These are phyloP conservation scores for Hydropsyche betteni DNA, from an alignment of 2,888 invertebrate species.

Conservation along the genomic window DNA sequence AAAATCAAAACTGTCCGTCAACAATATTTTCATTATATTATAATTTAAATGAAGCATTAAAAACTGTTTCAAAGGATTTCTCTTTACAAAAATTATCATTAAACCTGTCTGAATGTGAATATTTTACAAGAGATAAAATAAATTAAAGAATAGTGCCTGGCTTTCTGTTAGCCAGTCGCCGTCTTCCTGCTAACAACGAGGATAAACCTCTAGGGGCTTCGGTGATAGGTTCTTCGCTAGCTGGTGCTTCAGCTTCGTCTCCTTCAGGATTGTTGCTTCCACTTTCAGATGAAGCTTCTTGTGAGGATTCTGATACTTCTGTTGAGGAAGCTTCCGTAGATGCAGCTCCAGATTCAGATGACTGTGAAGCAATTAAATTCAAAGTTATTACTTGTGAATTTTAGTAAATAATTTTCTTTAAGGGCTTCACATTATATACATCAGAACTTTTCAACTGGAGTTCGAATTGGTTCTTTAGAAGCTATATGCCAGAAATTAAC, in stretches of 20 bases:
- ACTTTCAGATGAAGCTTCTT: conserved; percentile 54
- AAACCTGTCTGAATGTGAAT: too few species aligned
- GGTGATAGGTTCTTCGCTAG: conserved; percentile 59
- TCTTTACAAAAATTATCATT: too few species aligned
- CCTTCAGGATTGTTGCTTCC: conserved; percentile 57
- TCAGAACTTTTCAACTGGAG: too few species aligned
- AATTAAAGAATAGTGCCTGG: conserved; percentile 64
- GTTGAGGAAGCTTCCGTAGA: conserved; percentile 58
- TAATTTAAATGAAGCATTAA: too few species aligned
- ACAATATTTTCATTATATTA: too few species aligned
- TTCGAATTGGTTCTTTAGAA: too few species aligned
- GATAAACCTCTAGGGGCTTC: conserved; percentile 71
- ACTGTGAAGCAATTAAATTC: background rate
- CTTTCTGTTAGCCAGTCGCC: conserved; percentile 70
- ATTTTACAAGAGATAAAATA: background rate
- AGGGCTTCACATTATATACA: too few species aligned
- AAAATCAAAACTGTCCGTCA: too few species aligned
- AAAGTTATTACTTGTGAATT: too few species aligned
- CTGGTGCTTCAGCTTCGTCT: conserved; percentile 61
- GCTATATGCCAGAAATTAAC: too few species aligned
- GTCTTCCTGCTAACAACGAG: conserved; percentile 75
- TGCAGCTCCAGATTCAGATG: conserved; percentile 47
- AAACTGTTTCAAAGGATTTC: too few species aligned
- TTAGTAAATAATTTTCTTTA: too few species aligned
- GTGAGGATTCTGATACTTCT: conserved; percentile 58